Base-by-base conservation (phyloP, 2,797 vertebrate species). In the Rhynchonycteris naso region DNA sequence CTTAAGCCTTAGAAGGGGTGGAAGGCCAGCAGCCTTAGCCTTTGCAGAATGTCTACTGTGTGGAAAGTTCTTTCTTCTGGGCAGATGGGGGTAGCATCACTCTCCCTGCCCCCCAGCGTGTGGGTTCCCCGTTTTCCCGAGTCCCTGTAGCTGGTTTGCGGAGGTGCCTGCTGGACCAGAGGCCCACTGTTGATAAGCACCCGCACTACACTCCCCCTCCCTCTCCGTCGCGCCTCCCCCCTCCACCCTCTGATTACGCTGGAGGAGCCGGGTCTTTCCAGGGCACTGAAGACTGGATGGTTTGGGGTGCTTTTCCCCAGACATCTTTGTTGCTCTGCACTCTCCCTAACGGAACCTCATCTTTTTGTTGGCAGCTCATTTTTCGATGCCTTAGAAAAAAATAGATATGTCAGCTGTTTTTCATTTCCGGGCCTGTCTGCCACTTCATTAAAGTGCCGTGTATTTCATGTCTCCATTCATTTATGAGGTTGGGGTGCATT, bases 301-400 rank as follows among this genome's bases (percentile, higher is more conserved):
- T 35, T 69, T 78, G 7, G 18, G 68, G 38, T 58, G 19, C 10
- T 16, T 82, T 92, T 78, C 26, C 43, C 47, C 15, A 79, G 66
- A 66, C 28, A 69, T n/a, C 66, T 56, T 76, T 54, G n/a, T 28
- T 43, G 43, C 50, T 59, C 21, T 59, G 56, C n/a, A 2, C 75
- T 95, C 92, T 94, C 30, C 54, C 43, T 78, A 83, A 76, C 35
- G 18, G 54, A 78, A 47, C 43, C 28, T 92, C 26, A 28, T 92
- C 82, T 95, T 75, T 85, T 68, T 78, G 19, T 89, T 87, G 81
- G 30, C 47, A 91, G 92, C 38, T 38, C 59, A 15, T 69, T 81
- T 94, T 87, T 92, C 6, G 22, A 58, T 68, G 72, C 78, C 69
- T 81, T 79, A 26, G 58, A 30, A 66, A 59, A 68, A 68, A 59